These are phyloP conservation scores for Notocelia uddmanniana DNA, from an alignment of 2,888 invertebrate genomes.

Conservation along the genomic window DNA sequence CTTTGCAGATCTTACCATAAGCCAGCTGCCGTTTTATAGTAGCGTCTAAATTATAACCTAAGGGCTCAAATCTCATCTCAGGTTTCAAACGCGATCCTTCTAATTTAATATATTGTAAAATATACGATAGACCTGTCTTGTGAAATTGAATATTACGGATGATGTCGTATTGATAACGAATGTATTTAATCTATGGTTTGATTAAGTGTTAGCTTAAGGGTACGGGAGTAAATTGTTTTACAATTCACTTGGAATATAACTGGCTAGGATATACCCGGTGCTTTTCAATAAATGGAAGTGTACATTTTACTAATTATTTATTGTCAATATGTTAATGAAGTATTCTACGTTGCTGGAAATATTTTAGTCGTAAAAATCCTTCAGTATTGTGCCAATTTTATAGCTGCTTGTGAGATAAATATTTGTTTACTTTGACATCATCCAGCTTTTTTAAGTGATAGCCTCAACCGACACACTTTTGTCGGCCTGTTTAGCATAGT, in stretches of 20 bases:
- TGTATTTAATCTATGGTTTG: constrained; percentile 39
- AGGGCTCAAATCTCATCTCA: constrained; percentile 74
- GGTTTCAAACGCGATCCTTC: constrained; percentile 57
- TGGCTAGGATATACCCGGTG: background rate
- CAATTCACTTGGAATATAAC: constrained; percentile 13
- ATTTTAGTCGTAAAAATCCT: background rate
- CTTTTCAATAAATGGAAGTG: background rate
- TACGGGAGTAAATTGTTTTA: constrained; percentile 6
- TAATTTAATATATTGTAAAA: constrained; percentile 43
- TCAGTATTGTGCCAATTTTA: background rate
- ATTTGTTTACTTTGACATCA: too few relatives aligned
- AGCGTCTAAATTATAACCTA: constrained; percentile 74
- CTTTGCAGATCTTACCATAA: constrained; percentile 70
- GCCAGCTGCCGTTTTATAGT: constrained; percentile 76
- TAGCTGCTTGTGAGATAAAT: background rate
- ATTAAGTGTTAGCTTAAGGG: constrained; percentile 37
- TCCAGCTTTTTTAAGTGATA: too few relatives aligned
- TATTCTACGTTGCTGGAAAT: background rate
- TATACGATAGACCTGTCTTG: constrained; percentile 43
- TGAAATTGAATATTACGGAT: constrained; percentile 41
- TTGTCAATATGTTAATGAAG: background rate
- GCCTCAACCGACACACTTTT: too few relatives aligned
- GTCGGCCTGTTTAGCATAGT: too few relatives aligned
- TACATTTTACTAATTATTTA: background rate
- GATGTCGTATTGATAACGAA: constrained; percentile 39